Base-by-base conservation (phyloP, 2,797 vertebrate genomes). In the Peromyscus melanophrys region DNA sequence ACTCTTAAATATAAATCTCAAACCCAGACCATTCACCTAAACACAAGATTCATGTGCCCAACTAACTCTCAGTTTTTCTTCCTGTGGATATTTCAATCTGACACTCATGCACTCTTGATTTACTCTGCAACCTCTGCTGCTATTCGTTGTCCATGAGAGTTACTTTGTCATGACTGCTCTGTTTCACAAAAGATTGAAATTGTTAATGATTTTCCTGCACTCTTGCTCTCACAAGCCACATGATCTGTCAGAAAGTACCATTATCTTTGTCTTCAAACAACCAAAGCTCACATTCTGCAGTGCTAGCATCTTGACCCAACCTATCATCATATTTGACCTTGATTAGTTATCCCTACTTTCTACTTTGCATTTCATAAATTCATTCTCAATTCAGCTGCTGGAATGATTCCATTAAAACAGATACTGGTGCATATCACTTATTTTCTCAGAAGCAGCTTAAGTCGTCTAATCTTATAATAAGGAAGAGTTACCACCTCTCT, bases 1-100 rank as follows among this genome's bases (percentile, higher is more conserved):
- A 67, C 40, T 61, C 78, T 29, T 52, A 96, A 63, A 55, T 71
- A 55, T 85, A 89, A 82, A 57, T 94, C 49, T 86, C n/a, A n/a
- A 83, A 27, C 14, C 31, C 13, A 86, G 29, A 69, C 23, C 31
- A 78, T 23, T 78, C 6, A 84, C 10, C 29, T 17, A 5, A 94
- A 82, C 23, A 89, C 2, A 4, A 43, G 46, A 85, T 4, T 63
- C 59, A 80, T n/a, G 57, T 6, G n/a, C 57, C 16, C 31, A 52
- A 3, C 16, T 43, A 23, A 6, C 17, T 46, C 40, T 43, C 81
- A 67, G 2, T 76, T 94, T 17, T 21, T 59, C 31, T 89, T 46
- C 12, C 13, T 55, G 3, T 80, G 34, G 12, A 1, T 89, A 86
- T 27, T 25, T 89, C 59, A 80, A 10, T 21, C 34, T 88, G 49